These are phyloP conservation scores for Caerostris darwini DNA, from an alignment of 1,140 invertebrate species.

Conservation along the genomic window DNA sequence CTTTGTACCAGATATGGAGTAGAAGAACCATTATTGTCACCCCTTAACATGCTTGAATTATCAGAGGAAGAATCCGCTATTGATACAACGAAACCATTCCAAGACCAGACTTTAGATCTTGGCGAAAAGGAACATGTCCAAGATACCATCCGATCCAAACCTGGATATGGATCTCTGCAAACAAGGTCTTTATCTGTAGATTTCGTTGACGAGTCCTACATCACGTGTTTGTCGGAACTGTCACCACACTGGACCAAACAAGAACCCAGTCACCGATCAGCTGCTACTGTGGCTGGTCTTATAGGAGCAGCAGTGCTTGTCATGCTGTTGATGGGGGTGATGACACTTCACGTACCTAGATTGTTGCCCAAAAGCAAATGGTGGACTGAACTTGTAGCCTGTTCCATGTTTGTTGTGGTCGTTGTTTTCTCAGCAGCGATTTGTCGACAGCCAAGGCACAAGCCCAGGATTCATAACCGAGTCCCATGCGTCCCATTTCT, in stretches of 20 bases:
- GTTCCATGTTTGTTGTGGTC: conserved; percentile 62
- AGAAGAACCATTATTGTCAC: conserved; percentile 23
- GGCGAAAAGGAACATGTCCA: background rate
- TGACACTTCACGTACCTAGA: conserved; percentile 75
- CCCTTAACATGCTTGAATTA: conserved; percentile 18
- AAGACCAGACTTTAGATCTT: background rate
- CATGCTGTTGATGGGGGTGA: conserved; percentile 75
- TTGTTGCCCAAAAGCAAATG: conserved; percentile 57
- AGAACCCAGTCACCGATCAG: conserved; percentile 72
- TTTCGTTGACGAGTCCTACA: conserved; percentile 77
- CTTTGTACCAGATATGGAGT: conserved; percentile 72
- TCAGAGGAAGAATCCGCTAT: conserved; percentile 46
- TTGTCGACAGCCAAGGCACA: conserved; percentile 74
- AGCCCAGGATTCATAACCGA: conserved; percentile 50
- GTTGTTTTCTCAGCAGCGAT: conserved; percentile 61
- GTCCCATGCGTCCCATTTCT: conserved; percentile 79
- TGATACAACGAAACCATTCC: conserved; percentile 11
- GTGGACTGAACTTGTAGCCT: conserved; percentile 77
- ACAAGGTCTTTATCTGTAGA: conserved; percentile 77
- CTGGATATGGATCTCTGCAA: conserved; percentile 52
- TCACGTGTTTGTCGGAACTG: conserved; percentile 76
- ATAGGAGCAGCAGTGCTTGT: conserved; percentile 67
- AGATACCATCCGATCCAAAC: background rate
- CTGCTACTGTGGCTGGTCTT: conserved; percentile 26
- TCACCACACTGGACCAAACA: conserved; percentile 63